Evolutionary conservation across 2,113 vertebrate species (phyloP), one percentile per base, ranked within the genome.

Genomic region (Grammomys dolichurus): DNA sequence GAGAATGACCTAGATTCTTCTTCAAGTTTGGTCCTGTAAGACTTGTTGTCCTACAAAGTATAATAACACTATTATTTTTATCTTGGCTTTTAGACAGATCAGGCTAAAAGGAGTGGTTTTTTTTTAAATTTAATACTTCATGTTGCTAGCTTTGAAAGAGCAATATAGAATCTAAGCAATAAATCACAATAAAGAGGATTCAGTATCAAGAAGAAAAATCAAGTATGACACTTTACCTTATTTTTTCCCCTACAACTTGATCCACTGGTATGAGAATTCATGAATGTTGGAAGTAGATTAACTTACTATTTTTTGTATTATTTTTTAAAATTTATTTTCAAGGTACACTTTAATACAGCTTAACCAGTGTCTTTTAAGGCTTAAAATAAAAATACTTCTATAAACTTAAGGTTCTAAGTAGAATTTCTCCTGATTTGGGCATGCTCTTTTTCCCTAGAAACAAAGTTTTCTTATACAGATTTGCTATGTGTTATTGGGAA

Each of bases 11-110:
- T 87, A 46, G 84, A 96, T 97, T 97, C 89, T 46, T 88, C 26
- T 95, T 97, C 97, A 97, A 81, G 96, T 95, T 94, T 70, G 40
- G 54, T 97, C 97, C 91, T 97, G 96, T 51, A 65, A 4, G 77
- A n/a, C 78, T 77, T 11, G 1, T 51, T 92, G 95, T 85, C 28
- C 78, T 87, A 91, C 12, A 8, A 0, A 73, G 36, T 11, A 96
- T 90, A 97, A 95, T 77, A 78, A 91, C 70, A 69, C 70, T 75
- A 80, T 95, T 96, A 93, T 97, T 96, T 69, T 86, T 85, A 40
- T 54, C 26, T 86, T 92, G 95, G 93, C 95, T 95, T 95, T 33
- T 60, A 84, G 84, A 88, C 65, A 97, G 46, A 58, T 67, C 8
- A 75, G 78, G 28, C 51, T 73, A 80, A 76, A 48, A 90, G 12